Evolutionary conservation across 2,797 vertebrate species (phyloP).

Genomic region (Tympanoctomys barrerae): DNA sequence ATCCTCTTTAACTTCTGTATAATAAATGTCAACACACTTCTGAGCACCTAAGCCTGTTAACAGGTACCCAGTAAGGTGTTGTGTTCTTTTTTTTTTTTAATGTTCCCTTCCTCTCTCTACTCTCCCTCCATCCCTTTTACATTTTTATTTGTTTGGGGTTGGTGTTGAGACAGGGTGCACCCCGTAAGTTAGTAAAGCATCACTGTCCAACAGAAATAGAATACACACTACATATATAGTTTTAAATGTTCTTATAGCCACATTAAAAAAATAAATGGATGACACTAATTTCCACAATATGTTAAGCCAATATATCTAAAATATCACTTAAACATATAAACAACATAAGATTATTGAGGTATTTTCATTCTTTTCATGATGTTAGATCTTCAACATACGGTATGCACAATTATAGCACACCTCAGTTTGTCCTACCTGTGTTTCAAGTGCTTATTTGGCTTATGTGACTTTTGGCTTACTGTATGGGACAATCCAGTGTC

Average conservation of each 20-base stretch:
- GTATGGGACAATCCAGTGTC: background rate
- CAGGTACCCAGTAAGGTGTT: background rate
- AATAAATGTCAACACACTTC: conserved; percentile 6
- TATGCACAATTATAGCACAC: background rate
- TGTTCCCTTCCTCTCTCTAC: too few species aligned
- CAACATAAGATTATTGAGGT: conserved; percentile 38
- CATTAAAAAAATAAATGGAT: background rate
- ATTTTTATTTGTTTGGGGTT: too few species aligned
- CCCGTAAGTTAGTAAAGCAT: background rate
- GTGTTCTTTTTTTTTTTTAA: too few species aligned
- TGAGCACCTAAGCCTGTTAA: background rate
- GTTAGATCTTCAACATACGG: conserved; percentile 27
- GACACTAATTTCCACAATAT: conserved; percentile 31
- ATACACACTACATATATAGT: background rate
- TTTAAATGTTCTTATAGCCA: background rate
- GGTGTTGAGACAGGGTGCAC: background rate
- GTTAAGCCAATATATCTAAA: conserved; percentile 28
- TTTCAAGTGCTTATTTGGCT: conserved; percentile 6
- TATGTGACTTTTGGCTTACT: background rate
- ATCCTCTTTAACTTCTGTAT: background rate
- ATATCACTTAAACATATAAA: conserved; percentile 1
- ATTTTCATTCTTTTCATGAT: conserved; percentile 1
- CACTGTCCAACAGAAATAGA: background rate
- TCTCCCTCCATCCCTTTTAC: too few species aligned
- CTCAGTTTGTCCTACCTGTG: background rate